Evolutionary conservation across 1,140 invertebrate species (phyloP).

Genomic region (Delia radicum): DNA sequence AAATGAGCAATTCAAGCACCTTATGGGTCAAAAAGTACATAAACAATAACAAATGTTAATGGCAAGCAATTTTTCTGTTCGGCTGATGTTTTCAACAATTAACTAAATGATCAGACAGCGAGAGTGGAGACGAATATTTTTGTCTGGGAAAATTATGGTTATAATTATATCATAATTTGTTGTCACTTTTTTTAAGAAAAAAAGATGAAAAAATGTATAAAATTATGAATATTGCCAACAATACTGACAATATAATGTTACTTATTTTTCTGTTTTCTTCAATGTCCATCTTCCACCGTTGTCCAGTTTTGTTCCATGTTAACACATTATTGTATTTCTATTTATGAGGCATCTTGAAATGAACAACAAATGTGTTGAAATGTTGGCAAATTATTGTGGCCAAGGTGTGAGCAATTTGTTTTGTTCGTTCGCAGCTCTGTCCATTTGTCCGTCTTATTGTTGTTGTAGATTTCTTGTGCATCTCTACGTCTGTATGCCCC

Average conservation of each 20-base stretch:
- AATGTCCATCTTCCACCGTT: neutral
- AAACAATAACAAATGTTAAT: constrained; percentile 6
- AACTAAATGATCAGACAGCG: too few relatives aligned
- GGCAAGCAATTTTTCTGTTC: neutral
- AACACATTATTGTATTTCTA: neutral
- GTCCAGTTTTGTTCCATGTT: neutral
- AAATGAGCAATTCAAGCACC: neutral
- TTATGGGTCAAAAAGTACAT: constrained; percentile 17
- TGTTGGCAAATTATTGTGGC: constrained; percentile 17
- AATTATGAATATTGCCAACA: neutral
- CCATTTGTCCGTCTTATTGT: neutral
- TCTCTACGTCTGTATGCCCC: neutral
- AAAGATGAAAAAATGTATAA: neutral
- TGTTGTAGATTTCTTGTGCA: neutral
- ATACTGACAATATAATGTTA: neutral
- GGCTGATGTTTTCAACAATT: too few relatives aligned
- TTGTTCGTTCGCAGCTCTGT: neutral
- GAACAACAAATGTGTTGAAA: constrained; percentile 19
- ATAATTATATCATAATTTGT: constrained; percentile 16
- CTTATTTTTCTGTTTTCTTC: neutral
- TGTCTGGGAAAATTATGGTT: constrained; percentile 1
- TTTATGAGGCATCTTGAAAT: constrained; percentile 14
- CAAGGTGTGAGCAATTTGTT: constrained; percentile 14
- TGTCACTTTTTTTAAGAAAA: neutral
- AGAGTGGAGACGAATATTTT: neutral